phyloP scores from a whole-genome alignment of 2,797 vertebrate species.

The Iguana delicatissima region DNA sequence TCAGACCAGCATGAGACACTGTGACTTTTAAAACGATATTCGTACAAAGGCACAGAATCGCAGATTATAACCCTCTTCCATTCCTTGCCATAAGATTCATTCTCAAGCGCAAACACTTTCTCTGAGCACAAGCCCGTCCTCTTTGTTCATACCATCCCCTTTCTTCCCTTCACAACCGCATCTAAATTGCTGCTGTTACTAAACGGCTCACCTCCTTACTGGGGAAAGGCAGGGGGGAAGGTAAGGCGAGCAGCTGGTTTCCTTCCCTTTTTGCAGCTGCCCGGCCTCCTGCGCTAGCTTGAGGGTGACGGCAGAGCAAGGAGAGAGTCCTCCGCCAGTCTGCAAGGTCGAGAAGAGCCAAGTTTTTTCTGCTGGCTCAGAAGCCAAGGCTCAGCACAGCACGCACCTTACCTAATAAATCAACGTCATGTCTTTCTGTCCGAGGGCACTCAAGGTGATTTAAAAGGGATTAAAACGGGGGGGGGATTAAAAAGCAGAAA shows the following conservation, averaged over 20 bases:
- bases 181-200: not conserved
- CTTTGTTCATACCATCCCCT: not conserved
- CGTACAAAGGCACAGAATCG: not conserved
- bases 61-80: too few relatives aligned
- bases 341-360: not conserved
- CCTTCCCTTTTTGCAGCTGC: conserved; percentile 30
- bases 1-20: not conserved
- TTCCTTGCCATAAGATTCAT: not conserved
- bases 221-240: not conserved
- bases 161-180: not conserved
- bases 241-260: not conserved
- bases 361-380: not conserved
- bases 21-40: not conserved
- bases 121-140: not conserved
- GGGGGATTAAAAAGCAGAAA: not conserved
- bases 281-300: too few relatives aligned
- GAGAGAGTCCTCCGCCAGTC: not conserved
- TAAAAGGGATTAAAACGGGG: not conserved
- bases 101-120: not conserved
- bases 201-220: not conserved
- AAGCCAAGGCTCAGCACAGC: not conserved
- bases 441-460: not conserved
- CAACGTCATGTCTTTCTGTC: too few relatives aligned
- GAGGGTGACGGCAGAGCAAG: not conserved
- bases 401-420: not conserved